Evolutionary conservation across 2,113 vertebrate species (phyloP).

Genomic region (Eira barbara): DNA sequence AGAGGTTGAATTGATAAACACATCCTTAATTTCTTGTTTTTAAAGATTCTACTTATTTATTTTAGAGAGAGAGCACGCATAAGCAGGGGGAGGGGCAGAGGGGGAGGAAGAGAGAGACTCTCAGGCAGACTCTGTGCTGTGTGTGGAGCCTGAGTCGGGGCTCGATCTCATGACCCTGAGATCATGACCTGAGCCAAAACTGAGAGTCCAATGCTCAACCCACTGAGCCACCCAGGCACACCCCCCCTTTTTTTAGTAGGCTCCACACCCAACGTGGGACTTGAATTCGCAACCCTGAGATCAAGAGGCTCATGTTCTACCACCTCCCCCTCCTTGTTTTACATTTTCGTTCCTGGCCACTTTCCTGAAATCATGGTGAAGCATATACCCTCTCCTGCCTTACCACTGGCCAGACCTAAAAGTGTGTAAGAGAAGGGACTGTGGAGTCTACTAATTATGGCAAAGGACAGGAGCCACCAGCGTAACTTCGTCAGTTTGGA

Average conservation of each 20-base stretch:
- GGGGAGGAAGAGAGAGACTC: not conserved
- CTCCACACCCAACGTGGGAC: not conserved
- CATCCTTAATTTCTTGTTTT: not conserved
- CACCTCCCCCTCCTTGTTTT: not conserved
- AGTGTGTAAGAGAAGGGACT: not conserved
- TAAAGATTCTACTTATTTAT: not conserved
- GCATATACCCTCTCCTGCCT: not conserved
- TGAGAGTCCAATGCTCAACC: not conserved
- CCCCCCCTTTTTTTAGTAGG: not conserved
- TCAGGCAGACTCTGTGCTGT: not conserved
- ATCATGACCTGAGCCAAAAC: not conserved
- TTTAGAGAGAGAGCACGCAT: not conserved
- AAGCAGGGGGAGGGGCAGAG: not conserved
- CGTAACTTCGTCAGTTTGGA: not conserved
- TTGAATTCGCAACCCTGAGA: not conserved
- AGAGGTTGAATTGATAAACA: not conserved
- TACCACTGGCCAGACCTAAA: not conserved
- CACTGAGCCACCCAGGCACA: not conserved
- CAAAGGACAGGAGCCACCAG: not conserved
- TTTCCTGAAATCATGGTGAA: slow-evolving; percentile 22
- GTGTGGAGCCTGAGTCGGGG: not conserved
- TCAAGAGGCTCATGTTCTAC: not conserved
- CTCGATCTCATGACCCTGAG: not conserved
- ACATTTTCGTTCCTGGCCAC: not conserved
- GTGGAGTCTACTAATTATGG: not conserved